Evolutionary conservation across 2,797 vertebrate genomes (phyloP).

Genomic region (Mormyrops boulengeri): DNA sequence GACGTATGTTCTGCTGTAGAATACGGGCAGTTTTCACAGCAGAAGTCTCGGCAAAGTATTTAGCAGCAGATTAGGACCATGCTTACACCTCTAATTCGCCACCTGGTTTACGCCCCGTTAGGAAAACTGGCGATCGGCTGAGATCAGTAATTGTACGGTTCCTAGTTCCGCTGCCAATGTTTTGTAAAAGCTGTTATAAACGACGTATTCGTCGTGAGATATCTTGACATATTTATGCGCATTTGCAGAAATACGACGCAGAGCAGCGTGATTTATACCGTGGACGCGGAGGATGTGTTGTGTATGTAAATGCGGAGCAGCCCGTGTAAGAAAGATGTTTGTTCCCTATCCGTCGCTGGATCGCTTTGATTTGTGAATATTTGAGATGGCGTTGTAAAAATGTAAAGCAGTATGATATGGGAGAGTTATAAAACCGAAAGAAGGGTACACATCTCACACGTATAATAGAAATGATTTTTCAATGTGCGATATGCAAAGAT

Average conservation of each 20-base stretch:
- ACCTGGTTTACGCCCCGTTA: conserved; percentile 45
- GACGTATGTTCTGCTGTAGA: conserved; percentile 14
- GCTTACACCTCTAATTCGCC: conserved; percentile 32
- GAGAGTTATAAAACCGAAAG: neutral
- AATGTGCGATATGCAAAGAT: neutral
- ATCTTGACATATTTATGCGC: conserved; percentile 30
- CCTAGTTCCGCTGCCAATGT: conserved; percentile 12
- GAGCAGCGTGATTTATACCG: conserved; percentile 32
- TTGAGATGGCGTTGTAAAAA: neutral
- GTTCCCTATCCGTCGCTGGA: neutral
- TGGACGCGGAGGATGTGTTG: neutral
- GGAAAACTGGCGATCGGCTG: conserved; percentile 35
- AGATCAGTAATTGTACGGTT: conserved; percentile 28
- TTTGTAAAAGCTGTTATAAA: conserved; percentile 28
- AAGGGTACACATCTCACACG: neutral
- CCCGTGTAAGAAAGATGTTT: neutral
- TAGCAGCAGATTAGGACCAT: conserved; percentile 45
- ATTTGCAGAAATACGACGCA: neutral
- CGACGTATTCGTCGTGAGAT: conserved; percentile 23
- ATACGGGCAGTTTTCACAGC: neutral
- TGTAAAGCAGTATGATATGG: neutral
- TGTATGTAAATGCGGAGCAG: neutral
- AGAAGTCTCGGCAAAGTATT: neutral
- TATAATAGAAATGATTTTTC: neutral
- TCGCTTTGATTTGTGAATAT: neutral